Base-by-base conservation (phyloP, 2,797 vertebrate species). In the Poecilia picta region DNA sequence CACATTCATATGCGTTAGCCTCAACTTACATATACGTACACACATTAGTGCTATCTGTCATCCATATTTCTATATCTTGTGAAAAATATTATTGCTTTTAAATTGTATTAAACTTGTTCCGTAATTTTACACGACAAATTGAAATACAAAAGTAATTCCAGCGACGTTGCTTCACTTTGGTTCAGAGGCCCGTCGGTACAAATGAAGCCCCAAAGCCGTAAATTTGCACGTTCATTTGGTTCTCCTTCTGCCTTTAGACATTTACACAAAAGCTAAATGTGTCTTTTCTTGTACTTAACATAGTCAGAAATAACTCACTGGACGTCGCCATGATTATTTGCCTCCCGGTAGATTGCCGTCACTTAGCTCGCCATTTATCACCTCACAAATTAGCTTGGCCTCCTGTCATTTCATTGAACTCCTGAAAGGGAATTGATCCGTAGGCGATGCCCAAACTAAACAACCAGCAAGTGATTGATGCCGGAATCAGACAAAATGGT, bases 371-470 rank as follows among this genome's bases (percentile, higher is more conserved):
- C 88, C 89, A 93, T 91, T 92, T 90, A 91, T 92, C 87, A 93
- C 89, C 78, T 85, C 88, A 88, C 87, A 93, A 92, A 92, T 94
- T 81, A 94, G 88, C 90, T 82, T 88, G 85, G 84, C 87, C 89
- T 87, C 81, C 75, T 89, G 93, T 94, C 91, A 91, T 94, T 92
- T 88, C 87, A 79, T 74, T 83, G 74, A 91, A 92, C 87, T 41
- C 36, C 36, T 68, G 20, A 68, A 68, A 68, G 36, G 33, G 25
- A 41, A 68, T 68, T 36, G 41, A 68, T 68, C 64, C 33, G 10
- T 41, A 23, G 64, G 10, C 16, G 8, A 64, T 10, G 59, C 33
- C 59, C 59, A 64, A 64, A 13, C 59, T 33, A 36, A 20, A 36
- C 64, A 6, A 68, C 33, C 33, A 41, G 8, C 8, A 0, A 25